Evolutionary conservation across 2,888 invertebrate species (phyloP).

Genomic region (Polyommatus icarus): DNA sequence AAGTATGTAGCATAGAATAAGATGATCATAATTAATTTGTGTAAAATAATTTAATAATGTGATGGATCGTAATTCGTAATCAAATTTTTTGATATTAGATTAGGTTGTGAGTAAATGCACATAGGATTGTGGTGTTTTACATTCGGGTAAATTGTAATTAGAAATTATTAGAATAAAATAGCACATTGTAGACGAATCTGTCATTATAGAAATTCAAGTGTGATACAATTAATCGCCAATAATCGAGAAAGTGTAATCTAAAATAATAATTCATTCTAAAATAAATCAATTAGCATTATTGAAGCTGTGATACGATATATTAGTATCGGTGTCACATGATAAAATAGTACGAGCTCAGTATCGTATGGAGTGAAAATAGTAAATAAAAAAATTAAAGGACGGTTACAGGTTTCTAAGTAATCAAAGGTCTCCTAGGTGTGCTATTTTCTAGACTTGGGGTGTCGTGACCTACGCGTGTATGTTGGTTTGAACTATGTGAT

Average conservation of each 20-base stretch:
- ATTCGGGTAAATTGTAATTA: conserved; percentile 13
- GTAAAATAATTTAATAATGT: conserved; percentile 22
- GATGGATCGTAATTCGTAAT: conserved; percentile 23
- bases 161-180: conserved; percentile 26
- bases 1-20: conserved; percentile 9
- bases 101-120: conserved; percentile 28
- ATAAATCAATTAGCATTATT: conserved; percentile 35
- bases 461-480: not conserved
- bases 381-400: not conserved
- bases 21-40: conserved; percentile 21
- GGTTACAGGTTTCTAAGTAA: not conserved
- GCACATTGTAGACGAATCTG: conserved; percentile 15
- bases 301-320: conserved; percentile 61
- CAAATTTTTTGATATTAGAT: conserved; percentile 22
- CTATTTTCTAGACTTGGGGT: conserved; percentile 2
- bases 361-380: not conserved
- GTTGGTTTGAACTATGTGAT: conserved; percentile 25
- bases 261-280: not conserved
- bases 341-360: not conserved
- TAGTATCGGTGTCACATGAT: conserved; percentile 40
- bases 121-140: conserved; percentile 15
- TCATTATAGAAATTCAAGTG: conserved; percentile 13
- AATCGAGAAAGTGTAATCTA: not conserved
- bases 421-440: not conserved
- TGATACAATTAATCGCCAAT: conserved; percentile 16